Base-by-base conservation (phyloP, 2,888 invertebrate genomes). In the Bombylius discolor region DNA sequence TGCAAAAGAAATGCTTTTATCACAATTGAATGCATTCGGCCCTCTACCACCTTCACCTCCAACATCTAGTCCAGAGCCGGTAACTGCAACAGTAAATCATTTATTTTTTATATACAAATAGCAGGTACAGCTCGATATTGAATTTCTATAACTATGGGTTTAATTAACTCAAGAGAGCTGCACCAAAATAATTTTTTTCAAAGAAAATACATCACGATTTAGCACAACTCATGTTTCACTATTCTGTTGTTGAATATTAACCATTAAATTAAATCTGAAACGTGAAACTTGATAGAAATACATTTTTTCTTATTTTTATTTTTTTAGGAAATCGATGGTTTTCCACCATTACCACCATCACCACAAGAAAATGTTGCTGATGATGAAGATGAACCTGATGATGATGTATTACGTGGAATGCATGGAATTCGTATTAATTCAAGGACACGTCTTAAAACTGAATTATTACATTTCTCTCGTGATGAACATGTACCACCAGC, bases 301-400 rank as follows among this genome's bases (percentile, higher is more conserved):
- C 23, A 23, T 23, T 42, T 42, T 36, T 23, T 42, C 9, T 46
- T 9, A 50, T 39, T 50, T 23, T 50, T n/a, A 8, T 44, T 48
- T 47, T 63, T 62, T 46, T 56, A 65, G 65, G 65, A 65, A 58
- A 64, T 49, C 51, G 70, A 71, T 63, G 81, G 80, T 63, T 84
- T 89, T 67, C 88, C 88, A 31, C 88, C 88, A 45, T 73, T 90
- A 58, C 90, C 90, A 9, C 90, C 89, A 1, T 89, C 89, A 0
- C 89, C 89, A 1, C 87, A 87, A 70, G 89, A 87, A 73, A 60
- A 64, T 59, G 52, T 65, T 23, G 84, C 84, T 58, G 82, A 42
- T 11, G 59, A 65, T 61, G 63, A 60, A 59, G 63, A 67, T 59
- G 53, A 62, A 9, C 62, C 60, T 46, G 63, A 63, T 14, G 54